A percentile compares a stretch with the other conserved stretches of the same genome.
phyloP scores from a whole-genome alignment of 2,113 vertebrate genomes.

The Corythoichthys haematopterus region DNA sequence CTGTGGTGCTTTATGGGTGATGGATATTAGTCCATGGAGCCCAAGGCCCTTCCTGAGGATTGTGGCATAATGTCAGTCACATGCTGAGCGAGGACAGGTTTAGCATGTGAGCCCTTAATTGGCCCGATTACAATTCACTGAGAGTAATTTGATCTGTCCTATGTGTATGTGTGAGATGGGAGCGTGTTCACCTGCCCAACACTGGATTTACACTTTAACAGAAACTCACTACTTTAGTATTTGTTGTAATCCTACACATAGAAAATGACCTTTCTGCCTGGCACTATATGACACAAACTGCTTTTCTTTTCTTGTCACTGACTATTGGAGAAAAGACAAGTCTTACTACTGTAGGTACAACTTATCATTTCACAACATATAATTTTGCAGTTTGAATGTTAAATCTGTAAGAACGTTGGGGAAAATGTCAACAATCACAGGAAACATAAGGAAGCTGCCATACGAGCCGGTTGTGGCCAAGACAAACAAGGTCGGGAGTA shows the following conservation, averaged over 20 bases:
- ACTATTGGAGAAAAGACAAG: slow-evolving; percentile 25
- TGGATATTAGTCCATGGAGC: slow-evolving; percentile 59
- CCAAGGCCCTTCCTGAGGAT: slow-evolving; percentile 48
- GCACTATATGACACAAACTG: neutral
- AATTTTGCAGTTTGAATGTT: slow-evolving; percentile 28
- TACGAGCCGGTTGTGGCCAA: slow-evolving; percentile 41
- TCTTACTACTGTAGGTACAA: slow-evolving; percentile 34
- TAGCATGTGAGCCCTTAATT: slow-evolving; percentile 54
- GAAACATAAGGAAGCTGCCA: slow-evolving; percentile 55
- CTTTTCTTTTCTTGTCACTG: slow-evolving; percentile 21
- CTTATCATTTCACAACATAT: slow-evolving; percentile 16
- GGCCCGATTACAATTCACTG: slow-evolving; percentile 36
- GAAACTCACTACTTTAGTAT: slow-evolving; percentile 6
- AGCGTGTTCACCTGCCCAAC: slow-evolving; percentile 18
- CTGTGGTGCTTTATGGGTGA: slow-evolving; percentile 65
- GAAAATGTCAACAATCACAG: slow-evolving; percentile 56
- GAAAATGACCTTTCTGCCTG: neutral
- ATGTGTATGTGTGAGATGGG: neutral
- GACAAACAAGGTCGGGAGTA: slow-evolving; percentile 46
- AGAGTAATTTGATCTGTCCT: slow-evolving; percentile 35
- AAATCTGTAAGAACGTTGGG: slow-evolving; percentile 44
- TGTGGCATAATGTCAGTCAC: slow-evolving; percentile 55
- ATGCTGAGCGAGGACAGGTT: slow-evolving; percentile 46
- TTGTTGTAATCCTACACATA: neutral
- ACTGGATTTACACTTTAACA: slow-evolving; percentile 10